These are phyloP conservation scores for Druceiella hillmani DNA, from an alignment of 2,888 invertebrate genomes.

Conservation along the genomic window DNA sequence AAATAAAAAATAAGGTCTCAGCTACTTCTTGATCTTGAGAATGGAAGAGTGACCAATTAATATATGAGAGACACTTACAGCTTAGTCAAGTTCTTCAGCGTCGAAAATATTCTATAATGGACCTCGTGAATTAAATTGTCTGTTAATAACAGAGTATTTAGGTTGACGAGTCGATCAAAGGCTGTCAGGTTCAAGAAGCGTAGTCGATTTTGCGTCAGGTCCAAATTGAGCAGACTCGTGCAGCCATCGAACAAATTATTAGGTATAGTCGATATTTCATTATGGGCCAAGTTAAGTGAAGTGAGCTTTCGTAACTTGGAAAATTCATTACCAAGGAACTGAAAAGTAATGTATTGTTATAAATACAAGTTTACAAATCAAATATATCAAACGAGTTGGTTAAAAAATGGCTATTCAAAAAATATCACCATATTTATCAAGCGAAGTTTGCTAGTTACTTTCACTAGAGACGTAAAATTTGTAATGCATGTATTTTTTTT, in stretches of 20 bases:
- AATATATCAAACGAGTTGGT: conserved; percentile 4
- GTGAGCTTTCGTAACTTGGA: conserved; percentile 47
- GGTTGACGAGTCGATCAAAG: conserved; percentile 57
- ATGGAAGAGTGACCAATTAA: neutral
- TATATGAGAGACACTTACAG: conserved; percentile 50
- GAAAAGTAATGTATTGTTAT: conserved; percentile 26
- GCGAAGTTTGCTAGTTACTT: too few species aligned
- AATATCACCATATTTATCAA: conserved; percentile 2
- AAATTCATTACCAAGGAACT: conserved; percentile 54
- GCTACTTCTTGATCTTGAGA: neutral
- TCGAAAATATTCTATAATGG: conserved; percentile 57
- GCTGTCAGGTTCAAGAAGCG: conserved; percentile 55
- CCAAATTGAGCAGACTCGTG: conserved; percentile 57
- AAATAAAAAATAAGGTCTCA: conserved; percentile 4
- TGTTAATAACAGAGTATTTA: conserved; percentile 62
- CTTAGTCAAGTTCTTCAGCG: conserved; percentile 60
- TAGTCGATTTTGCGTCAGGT: conserved; percentile 64
- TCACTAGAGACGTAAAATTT: too few species aligned
- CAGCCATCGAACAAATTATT: conserved; percentile 55
- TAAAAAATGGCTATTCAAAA: conserved; percentile 10
- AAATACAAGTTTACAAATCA: neutral
- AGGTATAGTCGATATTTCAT: conserved; percentile 51
- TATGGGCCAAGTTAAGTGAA: conserved; percentile 65
- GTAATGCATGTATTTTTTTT: too few species aligned
- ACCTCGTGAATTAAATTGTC: conserved; percentile 64